Percentiles rank a stretch among this genome's conserved stretches.
phyloP scores from a whole-genome alignment of 2,888 invertebrate genomes.

The Spicauda simplicius region DNA sequence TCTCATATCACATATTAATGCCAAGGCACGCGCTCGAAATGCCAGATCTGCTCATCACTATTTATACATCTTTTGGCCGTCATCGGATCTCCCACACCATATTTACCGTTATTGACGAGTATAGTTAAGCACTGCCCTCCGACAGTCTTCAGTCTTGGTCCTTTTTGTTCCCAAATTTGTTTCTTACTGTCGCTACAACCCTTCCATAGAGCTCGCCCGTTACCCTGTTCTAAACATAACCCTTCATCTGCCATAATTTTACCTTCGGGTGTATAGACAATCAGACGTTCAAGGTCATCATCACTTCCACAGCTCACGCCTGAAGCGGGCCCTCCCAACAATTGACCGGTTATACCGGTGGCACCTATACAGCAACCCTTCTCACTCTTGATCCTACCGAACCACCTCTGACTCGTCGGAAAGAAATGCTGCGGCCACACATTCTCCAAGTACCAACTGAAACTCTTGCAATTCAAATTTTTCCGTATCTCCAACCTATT shows the following conservation, averaged over 20 bases:
- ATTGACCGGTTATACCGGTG: conserved; percentile 76
- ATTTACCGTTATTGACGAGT: conserved; percentile 53
- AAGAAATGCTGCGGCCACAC: conserved; percentile 99
- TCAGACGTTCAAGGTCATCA: conserved; percentile 87
- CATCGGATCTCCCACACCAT: conserved; percentile 69
- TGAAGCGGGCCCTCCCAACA: conserved; percentile 88
- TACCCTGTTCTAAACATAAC: conserved; percentile 90
- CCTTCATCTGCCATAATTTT: conserved; percentile 95
- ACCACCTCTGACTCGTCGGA: conserved; percentile 93
- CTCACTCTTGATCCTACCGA: conserved; percentile 91
- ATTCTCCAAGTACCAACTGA: conserved; percentile 96
- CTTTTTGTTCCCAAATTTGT: conserved; percentile 88
- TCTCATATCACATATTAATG: conserved; percentile 65
- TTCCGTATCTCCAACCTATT: conserved; percentile 88
- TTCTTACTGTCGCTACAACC: conserved; percentile 87
- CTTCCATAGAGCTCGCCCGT: conserved; percentile 88
- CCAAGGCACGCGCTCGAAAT: conserved; percentile 88
- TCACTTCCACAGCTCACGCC: conserved; percentile 87
- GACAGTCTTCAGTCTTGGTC: conserved; percentile 66
- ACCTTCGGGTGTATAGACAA: conserved; percentile 88
- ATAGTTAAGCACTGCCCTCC: conserved; percentile 67
- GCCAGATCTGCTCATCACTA: conserved; percentile 87
- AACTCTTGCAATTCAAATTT: conserved; percentile 92
- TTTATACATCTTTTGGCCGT: conserved; percentile 85
- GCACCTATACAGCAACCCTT: conserved; percentile 71